Base-by-base conservation (phyloP, 2,797 vertebrate species). In the Malurus splendens region DNA sequence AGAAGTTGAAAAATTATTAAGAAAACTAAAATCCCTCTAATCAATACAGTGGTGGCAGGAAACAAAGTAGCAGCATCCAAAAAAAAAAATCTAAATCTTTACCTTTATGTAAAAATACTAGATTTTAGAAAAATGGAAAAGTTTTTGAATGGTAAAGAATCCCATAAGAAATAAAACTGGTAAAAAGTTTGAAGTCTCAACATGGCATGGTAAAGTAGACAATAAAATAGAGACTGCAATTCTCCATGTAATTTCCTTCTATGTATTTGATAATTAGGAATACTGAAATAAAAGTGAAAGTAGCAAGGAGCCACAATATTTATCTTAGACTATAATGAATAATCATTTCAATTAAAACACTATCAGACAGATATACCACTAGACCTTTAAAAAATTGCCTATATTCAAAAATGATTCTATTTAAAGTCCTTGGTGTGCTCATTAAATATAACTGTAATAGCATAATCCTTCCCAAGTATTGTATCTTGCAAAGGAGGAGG, bases 41-140 rank as follows among this genome's bases (percentile, higher is more conserved):
- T 14, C 0, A 3, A 36, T 8, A 72, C 18, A 65, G 27, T 78
- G 25, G 75, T 1, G 2, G 20, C 3, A 41, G 6, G 5, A 20
- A 6, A 62, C 3, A 14, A 79, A 76, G 18, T 5, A 66, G 19
- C 11, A 16, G 8, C 22, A 82, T 48, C 8, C 23, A 48, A 84
- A 93, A 82, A 47, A 32, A 32, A 84, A 93, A 82, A 42, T 25
- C 6, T 39, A 51, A 44, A 10, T 64, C 5, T 45, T 32, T 50
- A 10, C 5, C 7, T 45, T 17, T 38, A 2, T 23, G 70, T 14
- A 51, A 66, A 79, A 73, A 6, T 16, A 70, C 11, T 5, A 28
- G 9, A 48, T 45, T 67, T 78, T 23, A 51, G 18, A 45, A 89
- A 64, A 82, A 55, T 36, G 0, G 27, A 67, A 77, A 28, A 5